Conservation (phyloP, 2,797 vertebrate species). For the Cossypha niveicapilla region DNA sequence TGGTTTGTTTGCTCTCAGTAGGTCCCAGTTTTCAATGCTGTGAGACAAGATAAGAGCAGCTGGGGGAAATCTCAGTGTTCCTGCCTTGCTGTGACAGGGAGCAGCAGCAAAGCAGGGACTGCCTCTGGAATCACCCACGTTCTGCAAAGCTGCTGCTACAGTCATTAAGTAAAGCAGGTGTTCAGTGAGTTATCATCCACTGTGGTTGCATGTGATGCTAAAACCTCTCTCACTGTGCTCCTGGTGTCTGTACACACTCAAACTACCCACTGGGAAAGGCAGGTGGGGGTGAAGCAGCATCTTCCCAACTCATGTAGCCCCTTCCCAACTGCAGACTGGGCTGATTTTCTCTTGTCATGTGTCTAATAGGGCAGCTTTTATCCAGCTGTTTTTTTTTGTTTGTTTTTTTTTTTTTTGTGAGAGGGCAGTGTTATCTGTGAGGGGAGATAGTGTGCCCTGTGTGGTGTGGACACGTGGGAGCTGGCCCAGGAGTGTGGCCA, state of each 20-base stretch:
- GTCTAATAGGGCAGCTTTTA: neutral
- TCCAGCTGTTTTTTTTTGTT: neutral
- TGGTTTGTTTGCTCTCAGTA: neutral
- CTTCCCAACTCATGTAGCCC: neutral
- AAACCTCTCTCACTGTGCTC: neutral
- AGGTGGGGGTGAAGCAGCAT: neutral
- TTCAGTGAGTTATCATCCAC: neutral
- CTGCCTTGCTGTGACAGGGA: neutral
- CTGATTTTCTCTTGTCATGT: neutral
- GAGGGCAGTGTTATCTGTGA: neutral
- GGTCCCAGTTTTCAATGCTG: neutral
- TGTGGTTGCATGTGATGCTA: accelerated
- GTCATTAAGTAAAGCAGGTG: neutral
- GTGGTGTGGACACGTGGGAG: neutral
- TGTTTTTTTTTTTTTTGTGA: neutral
- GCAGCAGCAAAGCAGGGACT: neutral
- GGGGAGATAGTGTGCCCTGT: neutral
- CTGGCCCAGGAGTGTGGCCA: neutral
- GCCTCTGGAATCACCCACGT: accelerated
- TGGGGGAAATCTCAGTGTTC: neutral
- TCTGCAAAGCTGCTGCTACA: neutral
- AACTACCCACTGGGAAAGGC: neutral
- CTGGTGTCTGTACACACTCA: neutral
- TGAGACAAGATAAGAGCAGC: neutral
- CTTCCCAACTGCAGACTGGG: neutral